Percentiles rank a stretch among this genome's conserved stretches.
Evolutionary conservation across 2,888 invertebrate genomes (phyloP).

Genomic region (Stratiomys singularior): DNA sequence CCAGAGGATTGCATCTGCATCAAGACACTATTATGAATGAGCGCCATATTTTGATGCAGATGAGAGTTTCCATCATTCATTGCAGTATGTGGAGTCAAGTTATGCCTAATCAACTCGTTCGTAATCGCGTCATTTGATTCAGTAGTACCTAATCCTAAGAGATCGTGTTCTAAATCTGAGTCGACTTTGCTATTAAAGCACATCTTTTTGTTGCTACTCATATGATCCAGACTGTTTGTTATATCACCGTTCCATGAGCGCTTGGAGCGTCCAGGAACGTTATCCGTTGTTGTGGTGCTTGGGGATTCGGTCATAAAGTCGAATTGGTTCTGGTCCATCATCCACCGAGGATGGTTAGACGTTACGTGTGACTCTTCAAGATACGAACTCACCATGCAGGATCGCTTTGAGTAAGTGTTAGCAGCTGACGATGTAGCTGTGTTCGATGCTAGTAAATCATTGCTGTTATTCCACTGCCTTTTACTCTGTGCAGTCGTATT

Average conservation of each 20-base stretch:
- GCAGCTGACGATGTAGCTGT: conserved; percentile 50
- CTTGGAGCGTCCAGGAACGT: conserved; percentile 35
- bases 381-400: conserved; percentile 50
- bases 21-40: conserved; percentile 46
- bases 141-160: conserved; percentile 48
- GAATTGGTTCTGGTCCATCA: conserved; percentile 34
- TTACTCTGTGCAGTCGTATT: conserved; percentile 45
- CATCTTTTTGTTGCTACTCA: conserved; percentile 51
- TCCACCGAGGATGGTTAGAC: conserved; percentile 49
- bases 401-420: conserved; percentile 50
- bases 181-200: conserved; percentile 50
- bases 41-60: conserved; percentile 45
- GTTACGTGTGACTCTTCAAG: conserved; percentile 51
- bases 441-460: conserved; percentile 52
- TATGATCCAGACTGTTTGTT: conserved; percentile 48
- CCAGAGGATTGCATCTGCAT: conserved; percentile 48
- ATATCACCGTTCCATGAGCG: conserved; percentile 54
- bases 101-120: conserved; percentile 49
- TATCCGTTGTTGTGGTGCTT: conserved; percentile 23
- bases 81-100: conserved; percentile 29
- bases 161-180: conserved; percentile 50
- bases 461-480: conserved; percentile 50
- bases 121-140: conserved; percentile 44
- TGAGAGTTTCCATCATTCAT: conserved; percentile 36
- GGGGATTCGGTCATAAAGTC: conserved; percentile 22